Evolutionary conservation across 2,797 vertebrate species (phyloP).

Genomic region (Etheostoma nigrum): DNA sequence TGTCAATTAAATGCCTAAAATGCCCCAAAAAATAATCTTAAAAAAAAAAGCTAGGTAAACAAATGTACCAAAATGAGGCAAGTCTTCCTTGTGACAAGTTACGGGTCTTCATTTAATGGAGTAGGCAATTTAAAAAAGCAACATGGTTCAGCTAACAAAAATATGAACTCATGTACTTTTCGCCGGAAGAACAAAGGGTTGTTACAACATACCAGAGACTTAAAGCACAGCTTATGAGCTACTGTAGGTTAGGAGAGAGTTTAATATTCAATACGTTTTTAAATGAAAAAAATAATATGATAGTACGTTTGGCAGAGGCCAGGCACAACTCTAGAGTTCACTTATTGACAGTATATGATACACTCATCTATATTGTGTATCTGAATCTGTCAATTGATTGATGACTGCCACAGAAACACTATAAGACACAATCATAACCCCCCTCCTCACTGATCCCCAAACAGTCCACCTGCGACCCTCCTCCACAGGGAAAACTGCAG

Average conservation of each 20-base stretch:
- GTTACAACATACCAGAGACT: neutral
- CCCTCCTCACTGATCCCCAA: conserved; percentile 10
- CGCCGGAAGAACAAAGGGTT: neutral
- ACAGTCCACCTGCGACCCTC: conserved; percentile 26
- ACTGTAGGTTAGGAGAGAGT: neutral
- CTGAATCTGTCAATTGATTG: conserved; percentile 12
- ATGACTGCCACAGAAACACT: conserved; percentile 12
- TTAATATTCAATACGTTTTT: neutral
- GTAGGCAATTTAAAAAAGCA: conserved; percentile 2
- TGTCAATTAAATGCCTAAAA: no score
- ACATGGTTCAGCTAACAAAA: conserved; percentile 1
- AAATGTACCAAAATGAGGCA: neutral
- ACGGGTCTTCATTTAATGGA: neutral
- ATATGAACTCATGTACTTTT: neutral
- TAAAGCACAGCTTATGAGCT: neutral
- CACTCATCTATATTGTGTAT: neutral
- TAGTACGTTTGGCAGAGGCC: neutral
- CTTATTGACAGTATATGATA: conserved; percentile 13
- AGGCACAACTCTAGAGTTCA: neutral
- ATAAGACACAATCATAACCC: neutral
- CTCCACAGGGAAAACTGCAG: conserved; percentile 17
- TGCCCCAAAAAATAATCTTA: no score
- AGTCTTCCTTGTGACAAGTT: conserved; percentile 8
- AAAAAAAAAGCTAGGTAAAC: no score
- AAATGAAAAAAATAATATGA: neutral